Conservation (phyloP, 2,888 invertebrate species). For the Lepidocyrtinus sp. region DNA sequence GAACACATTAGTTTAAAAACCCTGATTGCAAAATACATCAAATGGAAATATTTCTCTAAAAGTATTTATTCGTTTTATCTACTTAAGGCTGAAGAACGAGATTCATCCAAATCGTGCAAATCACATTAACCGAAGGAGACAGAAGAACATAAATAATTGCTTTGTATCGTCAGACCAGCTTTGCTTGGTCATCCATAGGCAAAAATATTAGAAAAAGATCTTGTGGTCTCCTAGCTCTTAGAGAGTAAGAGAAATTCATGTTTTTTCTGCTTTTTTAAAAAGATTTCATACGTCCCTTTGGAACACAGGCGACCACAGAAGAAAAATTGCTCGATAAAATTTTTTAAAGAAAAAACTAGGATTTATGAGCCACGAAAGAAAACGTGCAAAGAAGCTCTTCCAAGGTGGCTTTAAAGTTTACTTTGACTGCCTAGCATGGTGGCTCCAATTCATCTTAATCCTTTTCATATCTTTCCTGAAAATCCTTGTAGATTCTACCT, state of each 20-base stretch:
- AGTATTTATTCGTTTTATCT: no score
- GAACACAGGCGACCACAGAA: not conserved
- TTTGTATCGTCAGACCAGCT: not conserved
- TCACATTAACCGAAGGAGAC: slow-evolving; percentile 31
- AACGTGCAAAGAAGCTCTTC: slow-evolving; percentile 51
- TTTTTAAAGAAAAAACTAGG: slow-evolving; percentile 37
- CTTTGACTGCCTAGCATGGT: slow-evolving; percentile 45
- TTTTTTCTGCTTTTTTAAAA: not conserved
- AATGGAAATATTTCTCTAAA: no score
- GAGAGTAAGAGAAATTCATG: not conserved
- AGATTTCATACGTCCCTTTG: not conserved
- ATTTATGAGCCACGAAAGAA: slow-evolving; percentile 65
- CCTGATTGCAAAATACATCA: no score
- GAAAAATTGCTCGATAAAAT: slow-evolving; percentile 33
- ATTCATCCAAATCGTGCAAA: slow-evolving; percentile 37
- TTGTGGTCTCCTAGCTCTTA: no score
- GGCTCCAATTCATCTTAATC: slow-evolving; percentile 52
- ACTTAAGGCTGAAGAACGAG: no score
- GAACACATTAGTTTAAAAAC: no score
- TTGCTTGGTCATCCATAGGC: not conserved
- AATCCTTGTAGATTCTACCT: not conserved
- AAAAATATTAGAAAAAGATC: not conserved
- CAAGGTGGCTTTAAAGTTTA: slow-evolving; percentile 50
- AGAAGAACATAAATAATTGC: slow-evolving; percentile 38
- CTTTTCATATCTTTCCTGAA: not conserved